Conservation (phyloP, 2,797 vertebrate genomes). For the Intellagama lesueurii region DNA sequence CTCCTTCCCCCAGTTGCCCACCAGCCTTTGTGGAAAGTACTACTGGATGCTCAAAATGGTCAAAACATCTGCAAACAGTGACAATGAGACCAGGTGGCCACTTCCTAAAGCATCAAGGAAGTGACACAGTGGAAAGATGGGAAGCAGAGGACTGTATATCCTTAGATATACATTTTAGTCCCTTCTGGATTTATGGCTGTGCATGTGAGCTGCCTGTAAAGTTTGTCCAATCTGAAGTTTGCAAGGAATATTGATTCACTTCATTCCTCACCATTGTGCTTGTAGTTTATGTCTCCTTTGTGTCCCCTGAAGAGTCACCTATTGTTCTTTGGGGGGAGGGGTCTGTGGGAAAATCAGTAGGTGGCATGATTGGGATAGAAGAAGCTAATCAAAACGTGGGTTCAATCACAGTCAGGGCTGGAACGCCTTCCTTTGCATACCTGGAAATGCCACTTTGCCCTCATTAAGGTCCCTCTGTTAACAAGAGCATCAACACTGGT, state of each 20-base stretch:
- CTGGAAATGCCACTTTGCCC: conserved; percentile 30
- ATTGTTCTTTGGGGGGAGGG: not conserved
- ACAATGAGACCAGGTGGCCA: too few relatives aligned
- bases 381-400: conserved; percentile 32
- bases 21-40: too few relatives aligned
- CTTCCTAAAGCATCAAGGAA: too few relatives aligned
- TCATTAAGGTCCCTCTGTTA: conserved; percentile 40
- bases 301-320: not conserved
- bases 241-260: not conserved
- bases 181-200: not conserved
- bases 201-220: not conserved
- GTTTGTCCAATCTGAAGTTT: not conserved
- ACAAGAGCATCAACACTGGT: conserved; percentile 40
- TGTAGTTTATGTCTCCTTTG: not conserved
- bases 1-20: too few relatives aligned
- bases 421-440: conserved; percentile 4
- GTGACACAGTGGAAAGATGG: too few relatives aligned
- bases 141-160: too few relatives aligned
- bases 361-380: conserved; percentile 18
- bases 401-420: conserved; percentile 28
- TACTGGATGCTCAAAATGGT: too few relatives aligned
- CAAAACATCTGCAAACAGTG: too few relatives aligned
- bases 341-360: not conserved
- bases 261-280: not conserved
- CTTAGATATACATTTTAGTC: not conserved